Evolutionary conservation across 2,797 vertebrate genomes (phyloP), one percentile per base, ranked within the genome.

Genomic region (Tamandua tetradactyla): DNA sequence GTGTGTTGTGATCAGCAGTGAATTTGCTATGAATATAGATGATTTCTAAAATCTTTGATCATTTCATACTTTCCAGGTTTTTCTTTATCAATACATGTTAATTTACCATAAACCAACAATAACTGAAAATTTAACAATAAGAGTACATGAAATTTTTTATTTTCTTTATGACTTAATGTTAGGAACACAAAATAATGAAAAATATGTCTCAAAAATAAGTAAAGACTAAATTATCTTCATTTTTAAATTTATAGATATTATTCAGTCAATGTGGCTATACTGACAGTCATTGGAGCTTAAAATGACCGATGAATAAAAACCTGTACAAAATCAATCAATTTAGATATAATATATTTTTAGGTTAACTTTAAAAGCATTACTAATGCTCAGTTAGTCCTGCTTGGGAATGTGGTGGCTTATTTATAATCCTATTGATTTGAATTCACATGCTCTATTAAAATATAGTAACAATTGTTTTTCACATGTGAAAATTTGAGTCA

Each of bases 381-480:
- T 69, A 87, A 71, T 62, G n/a, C 1, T 79, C 35, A 37, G 5
- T 94, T 55, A 44, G 5, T 66, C 78, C n/a, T 74, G 9, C 25
- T 85, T 85, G 86, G 25, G 35, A 40, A 82, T 89, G 13, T 2
- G 68, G n/a, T 42, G 4, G 2, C 23, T 44, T 84, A 87, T 66
- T 80, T 80, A 57, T 62, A 81, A 94, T 78, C 9, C 13, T 80
- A 57, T 57, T 88, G 69, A 82, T 72, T 81, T 74, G 32, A 93
- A 87, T 62, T 84, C 23, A 59, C 37, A 79, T 32, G 32, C 18
- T 95, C 3, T 62, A 71, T 49, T 89, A n/a, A n/a, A n/a, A n/a
- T n/a, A n/a, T n/a, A n/a, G n/a, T n/a, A n/a, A n/a, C n/a, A n/a
- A 55, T 0, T 47, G 5, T 59, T 81, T 88, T 93, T 71, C 61